A percentile compares a stretch with the other conserved stretches of the same genome.
Evolutionary conservation across 2,113 vertebrate genomes (phyloP).

Genomic region (Mungos mungo): DNA sequence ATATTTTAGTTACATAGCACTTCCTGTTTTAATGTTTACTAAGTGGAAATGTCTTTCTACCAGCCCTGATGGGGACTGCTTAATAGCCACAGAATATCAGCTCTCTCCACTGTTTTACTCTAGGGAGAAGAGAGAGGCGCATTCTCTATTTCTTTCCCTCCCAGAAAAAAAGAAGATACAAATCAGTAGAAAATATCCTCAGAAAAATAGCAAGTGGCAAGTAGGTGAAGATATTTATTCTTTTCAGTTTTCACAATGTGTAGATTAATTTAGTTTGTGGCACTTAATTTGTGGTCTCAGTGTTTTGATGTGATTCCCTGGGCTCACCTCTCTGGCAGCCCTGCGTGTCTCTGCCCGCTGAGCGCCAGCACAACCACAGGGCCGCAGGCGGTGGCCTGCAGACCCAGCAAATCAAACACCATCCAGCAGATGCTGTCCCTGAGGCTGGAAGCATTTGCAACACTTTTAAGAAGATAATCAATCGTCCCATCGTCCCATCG

Average conservation of each 20-base stretch:
- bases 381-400: not conserved
- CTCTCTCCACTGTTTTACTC: not conserved
- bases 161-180: not conserved
- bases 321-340: not conserved
- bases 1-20: not conserved
- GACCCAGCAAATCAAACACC: constrained; percentile 32
- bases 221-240: not conserved
- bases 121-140: not conserved
- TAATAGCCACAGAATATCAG: not conserved
- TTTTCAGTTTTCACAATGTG: not conserved
- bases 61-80: not conserved
- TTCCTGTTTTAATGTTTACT: not conserved
- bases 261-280: not conserved
- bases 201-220: not conserved
- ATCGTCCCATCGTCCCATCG: too few relatives aligned
- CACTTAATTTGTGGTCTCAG: constrained; percentile 48
- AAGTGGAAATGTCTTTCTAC: not conserved
- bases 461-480: not conserved
- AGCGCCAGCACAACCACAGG: constrained; percentile 44
- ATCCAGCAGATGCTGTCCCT: not conserved
- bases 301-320: constrained; percentile 40
- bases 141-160: not conserved
- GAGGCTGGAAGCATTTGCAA: not conserved
- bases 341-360: not conserved
- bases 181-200: not conserved